Base-by-base conservation (phyloP, 2,797 vertebrate genomes). In the Hyperoplus lanceolatus region DNA sequence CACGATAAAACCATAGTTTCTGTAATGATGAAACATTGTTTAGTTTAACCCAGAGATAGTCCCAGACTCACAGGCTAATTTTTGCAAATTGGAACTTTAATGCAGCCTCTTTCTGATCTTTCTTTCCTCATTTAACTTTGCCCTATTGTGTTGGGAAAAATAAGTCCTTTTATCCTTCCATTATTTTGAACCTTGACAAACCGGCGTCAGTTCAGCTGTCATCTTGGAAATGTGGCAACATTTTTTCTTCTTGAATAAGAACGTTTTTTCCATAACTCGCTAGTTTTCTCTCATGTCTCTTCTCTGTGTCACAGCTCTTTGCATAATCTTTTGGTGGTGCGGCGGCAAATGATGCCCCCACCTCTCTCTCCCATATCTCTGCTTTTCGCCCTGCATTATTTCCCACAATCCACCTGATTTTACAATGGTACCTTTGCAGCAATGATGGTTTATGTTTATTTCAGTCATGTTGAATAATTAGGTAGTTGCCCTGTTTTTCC, bases 391-490 rank as follows among this genome's bases (percentile, higher is more conserved):
- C 10, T 55, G 54, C 13, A 29, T 29, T 29, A 6, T 60, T 12
- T 45, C 29, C 38, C 49, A 53, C 51, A 61, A 65, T 69, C 55
- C 49, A 76, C 77, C 57, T 80, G 38, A 56, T 29, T 61, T 29
- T 81, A 43, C 8, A 12, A 39, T 81, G 50, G 58, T 58, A 71
- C n/a, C 65, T 63, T 36, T 1, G 48, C 68, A 70, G 61, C 13
- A 0, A n/a, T 8, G 36, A 0, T 21, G 18, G 39, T 69, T 70
- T 75, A 14, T 83, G 68, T 84, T 85, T 88, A 77, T 81, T 65
- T 77, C 58, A 62, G 79, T 71, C 59, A 51, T 56, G 69, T 78
- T 81, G 59, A 83, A 85, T 93, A 89, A 92, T 94, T 92, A 87
- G 78, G 77, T 46, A 12, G 36, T 75, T 75, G 65, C 61, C 58